Evolutionary conservation across 1,140 invertebrate genomes (phyloP).

Genomic region (Zaprionus camerounensis): DNA sequence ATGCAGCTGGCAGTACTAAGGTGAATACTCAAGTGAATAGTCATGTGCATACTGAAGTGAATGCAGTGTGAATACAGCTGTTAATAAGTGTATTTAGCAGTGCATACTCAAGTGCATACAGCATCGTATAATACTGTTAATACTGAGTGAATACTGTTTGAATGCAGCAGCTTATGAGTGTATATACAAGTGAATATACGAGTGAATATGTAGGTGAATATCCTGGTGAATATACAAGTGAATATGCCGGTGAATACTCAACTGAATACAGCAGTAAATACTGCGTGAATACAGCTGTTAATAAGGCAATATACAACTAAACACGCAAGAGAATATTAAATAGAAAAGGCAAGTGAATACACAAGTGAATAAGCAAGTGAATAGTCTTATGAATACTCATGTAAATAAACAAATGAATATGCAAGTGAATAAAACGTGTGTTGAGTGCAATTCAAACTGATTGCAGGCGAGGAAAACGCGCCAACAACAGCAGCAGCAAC

Average conservation of each 20-base stretch:
- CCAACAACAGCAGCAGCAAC: background rate
- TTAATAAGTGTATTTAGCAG: no score
- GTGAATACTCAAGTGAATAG: conserved; percentile 22
- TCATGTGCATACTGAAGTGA: background rate
- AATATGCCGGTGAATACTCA: background rate
- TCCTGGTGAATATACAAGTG: background rate
- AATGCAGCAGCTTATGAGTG: background rate
- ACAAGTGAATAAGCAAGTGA: conserved; percentile 5
- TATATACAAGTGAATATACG: background rate
- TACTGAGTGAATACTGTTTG: background rate
- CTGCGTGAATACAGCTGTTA: background rate
- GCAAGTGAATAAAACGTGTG: conserved; percentile 1
- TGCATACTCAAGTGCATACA: no score
- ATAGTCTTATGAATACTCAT: conserved; percentile 2
- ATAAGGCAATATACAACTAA: conserved; percentile 16
- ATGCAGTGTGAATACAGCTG: background rate
- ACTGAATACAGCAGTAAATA: background rate
- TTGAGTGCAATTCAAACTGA: conserved; percentile 2
- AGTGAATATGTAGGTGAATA: background rate
- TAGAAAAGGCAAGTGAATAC: background rate
- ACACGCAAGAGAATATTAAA: conserved; percentile 19
- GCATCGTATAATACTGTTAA: no score
- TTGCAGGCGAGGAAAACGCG: no score
- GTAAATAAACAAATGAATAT: conserved; percentile 9
- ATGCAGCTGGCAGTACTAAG: background rate